Evolutionary conservation across 2,888 invertebrate genomes (phyloP).

Genomic region (Agriotes lineatus): DNA sequence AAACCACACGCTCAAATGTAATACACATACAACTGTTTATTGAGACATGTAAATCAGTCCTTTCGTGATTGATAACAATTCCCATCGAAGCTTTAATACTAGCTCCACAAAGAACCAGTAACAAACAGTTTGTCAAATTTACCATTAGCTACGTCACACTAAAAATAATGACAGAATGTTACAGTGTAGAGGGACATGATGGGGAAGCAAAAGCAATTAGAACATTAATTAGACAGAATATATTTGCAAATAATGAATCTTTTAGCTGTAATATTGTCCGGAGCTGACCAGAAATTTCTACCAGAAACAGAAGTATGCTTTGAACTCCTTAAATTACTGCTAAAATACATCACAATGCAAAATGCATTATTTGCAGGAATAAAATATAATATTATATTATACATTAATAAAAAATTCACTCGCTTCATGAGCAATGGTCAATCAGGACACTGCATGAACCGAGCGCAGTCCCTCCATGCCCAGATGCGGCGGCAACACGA

Average conservation of each 20-base stretch:
- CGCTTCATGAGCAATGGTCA: slow-evolving; percentile 62
- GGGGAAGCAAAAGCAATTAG: slow-evolving; percentile 60
- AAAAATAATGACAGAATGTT: slow-evolving; percentile 58
- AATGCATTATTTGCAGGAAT: slow-evolving; percentile 81
- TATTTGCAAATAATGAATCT: slow-evolving; percentile 62
- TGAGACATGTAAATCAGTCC: slow-evolving; percentile 72
- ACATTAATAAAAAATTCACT: slow-evolving; percentile 64
- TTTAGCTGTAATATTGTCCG: slow-evolving; percentile 63
- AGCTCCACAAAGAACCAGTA: slow-evolving; percentile 51
- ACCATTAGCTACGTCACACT: slow-evolving; percentile 65
- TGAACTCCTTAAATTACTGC: slow-evolving; percentile 67
- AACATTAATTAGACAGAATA: slow-evolving; percentile 48
- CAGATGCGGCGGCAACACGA: slow-evolving; percentile 51
- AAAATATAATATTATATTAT: slow-evolving; percentile 78
- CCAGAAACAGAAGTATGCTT: slow-evolving; percentile 64
- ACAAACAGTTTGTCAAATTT: slow-evolving; percentile 52
- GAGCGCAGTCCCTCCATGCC: slow-evolving; percentile 62
- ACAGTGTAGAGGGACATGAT: slow-evolving; percentile 58
- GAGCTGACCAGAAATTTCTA: slow-evolving; percentile 55
- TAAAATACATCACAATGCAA: slow-evolving; percentile 78
- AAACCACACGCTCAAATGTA: slow-evolving; percentile 66
- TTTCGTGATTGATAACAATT: slow-evolving; percentile 62
- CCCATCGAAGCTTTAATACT: slow-evolving; percentile 54
- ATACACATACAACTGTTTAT: slow-evolving; percentile 77
- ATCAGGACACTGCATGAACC: slow-evolving; percentile 59